Conservation (phyloP, 2,797 vertebrate genomes). For the Manis crassicaudata region DNA sequence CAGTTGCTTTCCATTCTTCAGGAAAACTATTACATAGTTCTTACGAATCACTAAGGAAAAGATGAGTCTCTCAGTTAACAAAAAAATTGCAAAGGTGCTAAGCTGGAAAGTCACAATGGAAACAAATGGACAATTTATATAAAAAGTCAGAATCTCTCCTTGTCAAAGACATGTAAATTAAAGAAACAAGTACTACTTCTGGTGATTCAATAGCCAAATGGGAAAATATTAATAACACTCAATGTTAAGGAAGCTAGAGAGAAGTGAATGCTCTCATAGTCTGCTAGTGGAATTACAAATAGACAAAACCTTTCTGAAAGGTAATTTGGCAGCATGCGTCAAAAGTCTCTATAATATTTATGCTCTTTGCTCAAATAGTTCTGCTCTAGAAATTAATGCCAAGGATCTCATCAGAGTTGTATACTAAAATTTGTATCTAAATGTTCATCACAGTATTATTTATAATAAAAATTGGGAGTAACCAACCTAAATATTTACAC, state of each 20-base stretch:
- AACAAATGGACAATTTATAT: slow-evolving; percentile 3
- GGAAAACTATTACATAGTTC: background rate
- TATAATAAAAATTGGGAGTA: slow-evolving; percentile 21
- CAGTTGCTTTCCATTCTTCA: background rate
- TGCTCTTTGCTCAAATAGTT: slow-evolving; percentile 38
- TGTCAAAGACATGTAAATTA: slow-evolving; percentile 37
- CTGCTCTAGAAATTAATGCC: slow-evolving; percentile 45
- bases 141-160: slow-evolving; percentile 13
- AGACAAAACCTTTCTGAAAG: slow-evolving; percentile 54
- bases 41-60: background rate
- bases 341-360: slow-evolving; percentile 31
- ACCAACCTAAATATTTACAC: slow-evolving; percentile 12
- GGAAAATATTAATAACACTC: slow-evolving; percentile 30
- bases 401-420: slow-evolving; percentile 36
- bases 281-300: slow-evolving; percentile 59
- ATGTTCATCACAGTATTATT: background rate
- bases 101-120: slow-evolving; percentile 25
- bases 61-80: background rate
- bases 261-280: slow-evolving; percentile 35
- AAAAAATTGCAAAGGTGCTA: background rate
- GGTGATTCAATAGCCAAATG: slow-evolving; percentile 11
- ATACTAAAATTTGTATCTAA: slow-evolving; percentile 15
- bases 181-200: background rate
- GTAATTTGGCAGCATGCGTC: slow-evolving; percentile 54
- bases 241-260: background rate